Evolutionary conservation across 1,140 invertebrate genomes (phyloP).

Genomic region (Rhyzopertha dominica): DNA sequence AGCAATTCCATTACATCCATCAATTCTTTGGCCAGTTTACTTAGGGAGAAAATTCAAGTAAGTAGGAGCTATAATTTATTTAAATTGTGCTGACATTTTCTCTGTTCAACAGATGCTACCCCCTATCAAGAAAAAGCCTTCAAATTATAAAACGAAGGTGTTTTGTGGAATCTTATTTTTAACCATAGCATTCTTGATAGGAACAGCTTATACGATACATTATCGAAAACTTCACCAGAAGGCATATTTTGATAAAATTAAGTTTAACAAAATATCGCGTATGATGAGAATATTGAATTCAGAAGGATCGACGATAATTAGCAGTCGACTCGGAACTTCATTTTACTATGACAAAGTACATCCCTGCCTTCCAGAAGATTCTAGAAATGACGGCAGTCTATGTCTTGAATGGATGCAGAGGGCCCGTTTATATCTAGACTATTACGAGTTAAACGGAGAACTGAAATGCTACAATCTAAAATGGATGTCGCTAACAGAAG

Average conservation of each 20-base stretch:
- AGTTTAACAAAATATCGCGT: constrained; percentile 75
- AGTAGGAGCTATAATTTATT: constrained; percentile 17
- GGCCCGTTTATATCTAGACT: constrained; percentile 66
- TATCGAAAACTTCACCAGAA: constrained; percentile 73
- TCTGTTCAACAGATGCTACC: constrained; percentile 45
- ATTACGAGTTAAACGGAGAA: constrained; percentile 50
- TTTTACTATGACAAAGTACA: constrained; percentile 58
- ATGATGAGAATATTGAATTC: constrained; percentile 67
- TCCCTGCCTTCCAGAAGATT: constrained; percentile 63
- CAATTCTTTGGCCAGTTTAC: constrained; percentile 73
- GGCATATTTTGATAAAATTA: constrained; percentile 77
- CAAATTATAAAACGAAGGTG: constrained; percentile 67
- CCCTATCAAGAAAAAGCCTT: constrained; percentile 55
- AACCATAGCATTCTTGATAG: constrained; percentile 72
- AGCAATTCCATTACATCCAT: constrained; percentile 74
- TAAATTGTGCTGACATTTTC: constrained; percentile 6
- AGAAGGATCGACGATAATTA: constrained; percentile 60
- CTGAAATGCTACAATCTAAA: constrained; percentile 74
- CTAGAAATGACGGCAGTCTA: constrained; percentile 53
- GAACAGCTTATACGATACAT: constrained; percentile 77
- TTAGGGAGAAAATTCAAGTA: constrained; percentile 77
- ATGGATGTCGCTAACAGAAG: constrained; percentile 68
- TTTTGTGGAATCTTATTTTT: constrained; percentile 78
- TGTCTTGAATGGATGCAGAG: constrained; percentile 78
- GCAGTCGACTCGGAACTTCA: constrained; percentile 60